Evolutionary conservation across 2,797 vertebrate genomes (phyloP), one percentile per base, ranked within the genome.

Genomic region (Brachyrhaphis roseni): DNA sequence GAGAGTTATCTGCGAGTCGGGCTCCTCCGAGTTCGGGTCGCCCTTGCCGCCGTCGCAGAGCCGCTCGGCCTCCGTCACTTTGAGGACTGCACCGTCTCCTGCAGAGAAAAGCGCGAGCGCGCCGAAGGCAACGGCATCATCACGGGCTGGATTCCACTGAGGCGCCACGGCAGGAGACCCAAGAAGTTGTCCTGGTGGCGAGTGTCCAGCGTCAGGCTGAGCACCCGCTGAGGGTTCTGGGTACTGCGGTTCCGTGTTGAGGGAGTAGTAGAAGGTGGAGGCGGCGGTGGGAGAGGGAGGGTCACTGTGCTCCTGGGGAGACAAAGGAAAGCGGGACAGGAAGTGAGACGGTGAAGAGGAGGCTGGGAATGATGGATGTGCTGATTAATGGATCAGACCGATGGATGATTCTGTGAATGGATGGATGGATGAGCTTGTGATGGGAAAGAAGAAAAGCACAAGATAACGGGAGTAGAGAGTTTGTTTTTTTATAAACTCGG

Each of bases 21-120:
- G 86, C 1, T 95, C 95, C 77, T 97, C 95, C 94, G 89, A 82
- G 92, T 78, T 0, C 4, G 20, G 55, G 91, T 90, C 70, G 78
- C 82, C 23, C 13, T 79, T 49, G 18, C 68, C 1, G 39, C 47
- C 86, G 31, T 94, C 95, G 90, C 64, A 86, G 83, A 89, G 94
- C 90, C 94, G 93, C 96, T 81, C 86, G 45, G 34, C 72, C 84
- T 86, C 49, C 83, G 82, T 97, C 92, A 98, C 95, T 98, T 97
- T 86, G 96, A 96, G 47, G 97, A 93, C 79, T 94, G 97, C 81
- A 95, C 91, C 84, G 94, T 96, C 96, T 99, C 98, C 95, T 98
- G 98, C 47, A 98, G 97, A 0, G 98, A 98, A 88, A 98, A 94
- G 89, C 97, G 97, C 92, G 96, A 96, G 83, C 97, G 97, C 82